Evolutionary conservation across 2,888 invertebrate genomes (phyloP).

Genomic region (Apodemia mormo): DNA sequence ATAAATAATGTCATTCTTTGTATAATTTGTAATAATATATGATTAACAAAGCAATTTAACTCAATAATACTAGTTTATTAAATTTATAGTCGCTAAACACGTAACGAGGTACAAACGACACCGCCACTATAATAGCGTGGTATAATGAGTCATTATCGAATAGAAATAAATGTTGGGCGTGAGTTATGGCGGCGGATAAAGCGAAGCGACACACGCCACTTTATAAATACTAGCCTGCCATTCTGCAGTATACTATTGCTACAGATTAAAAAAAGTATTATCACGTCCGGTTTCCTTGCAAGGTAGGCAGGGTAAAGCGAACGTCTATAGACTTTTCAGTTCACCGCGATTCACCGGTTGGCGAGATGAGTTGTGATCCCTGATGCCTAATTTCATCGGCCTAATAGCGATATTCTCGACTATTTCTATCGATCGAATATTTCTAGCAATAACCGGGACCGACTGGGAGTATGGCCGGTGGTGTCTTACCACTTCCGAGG

Average conservation of each 20-base stretch:
- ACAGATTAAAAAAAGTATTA: neutral
- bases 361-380: too few species aligned
- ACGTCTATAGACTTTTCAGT: too few species aligned
- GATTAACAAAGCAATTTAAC: constrained; percentile 10
- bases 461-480: too few species aligned
- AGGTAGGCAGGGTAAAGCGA: too few species aligned
- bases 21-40: constrained; percentile 7
- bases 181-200: neutral
- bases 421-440: too few species aligned
- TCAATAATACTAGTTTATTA: constrained; percentile 2
- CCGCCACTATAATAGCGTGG: constrained; percentile 25
- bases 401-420: too few species aligned
- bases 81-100: constrained; percentile 23
- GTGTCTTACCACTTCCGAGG: too few species aligned
- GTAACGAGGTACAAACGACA: constrained; percentile 28
- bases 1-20: neutral
- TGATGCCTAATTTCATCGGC: too few species aligned
- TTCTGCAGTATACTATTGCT: constrained; percentile 9
- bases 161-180: constrained; percentile 13
- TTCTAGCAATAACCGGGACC: too few species aligned
- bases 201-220: constrained; percentile 12
- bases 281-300: too few species aligned
- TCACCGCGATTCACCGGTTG: too few species aligned
- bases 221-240: neutral
- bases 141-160: constrained; percentile 33